Percentiles rank a stretch among this genome's conserved stretches.
These are phyloP conservation scores for Macrostomum lignano DNA, from an alignment of 1,140 invertebrate species.

Conservation along the genomic window DNA sequence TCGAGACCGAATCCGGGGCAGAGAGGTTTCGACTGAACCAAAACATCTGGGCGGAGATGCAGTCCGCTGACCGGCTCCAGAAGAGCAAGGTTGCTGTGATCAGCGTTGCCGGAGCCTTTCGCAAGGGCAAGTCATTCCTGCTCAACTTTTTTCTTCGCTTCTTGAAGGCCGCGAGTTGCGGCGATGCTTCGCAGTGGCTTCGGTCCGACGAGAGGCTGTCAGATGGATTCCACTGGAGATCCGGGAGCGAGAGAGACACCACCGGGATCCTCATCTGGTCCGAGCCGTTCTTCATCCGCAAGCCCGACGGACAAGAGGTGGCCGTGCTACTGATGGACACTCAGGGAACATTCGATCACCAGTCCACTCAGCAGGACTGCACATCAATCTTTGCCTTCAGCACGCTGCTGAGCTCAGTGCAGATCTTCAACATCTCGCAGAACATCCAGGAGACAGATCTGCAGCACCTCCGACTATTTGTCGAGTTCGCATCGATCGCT, in stretches of 20 bases:
- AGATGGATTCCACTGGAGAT: conserved; percentile 54
- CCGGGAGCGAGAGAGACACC: conserved; percentile 67
- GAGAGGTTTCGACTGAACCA: conserved; percentile 65
- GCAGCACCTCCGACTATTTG: conserved; percentile 69
- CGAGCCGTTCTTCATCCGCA: conserved; percentile 51
- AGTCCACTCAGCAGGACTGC: conserved; percentile 75
- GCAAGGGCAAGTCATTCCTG: conserved; percentile 79
- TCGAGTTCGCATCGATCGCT: conserved; percentile 74
- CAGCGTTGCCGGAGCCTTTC: conserved; percentile 72
- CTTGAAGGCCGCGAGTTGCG: conserved; percentile 24
- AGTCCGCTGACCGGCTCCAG: conserved; percentile 33
- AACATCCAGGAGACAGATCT: conserved; percentile 87
- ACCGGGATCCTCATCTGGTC: conserved; percentile 85
- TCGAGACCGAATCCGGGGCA: too few relatives aligned
- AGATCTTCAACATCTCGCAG: conserved; percentile 74
- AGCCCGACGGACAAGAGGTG: conserved; percentile 31
- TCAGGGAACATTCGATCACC: conserved; percentile 81
- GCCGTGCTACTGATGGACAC: conserved; percentile 75
- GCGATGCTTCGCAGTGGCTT: conserved; percentile 30
- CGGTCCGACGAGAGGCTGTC: conserved; percentile 27
- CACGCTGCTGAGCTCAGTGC: conserved; percentile 77
- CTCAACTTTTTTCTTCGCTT: conserved; percentile 72
- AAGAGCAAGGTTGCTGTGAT: conserved; percentile 44
- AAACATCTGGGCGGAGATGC: conserved; percentile 47
- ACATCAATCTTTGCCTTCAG: conserved; percentile 79